Percentiles rank a stretch among this genome's conserved stretches.
Evolutionary conservation across 2,797 vertebrate genomes (phyloP).

Genomic region (Alauda arvensis): DNA sequence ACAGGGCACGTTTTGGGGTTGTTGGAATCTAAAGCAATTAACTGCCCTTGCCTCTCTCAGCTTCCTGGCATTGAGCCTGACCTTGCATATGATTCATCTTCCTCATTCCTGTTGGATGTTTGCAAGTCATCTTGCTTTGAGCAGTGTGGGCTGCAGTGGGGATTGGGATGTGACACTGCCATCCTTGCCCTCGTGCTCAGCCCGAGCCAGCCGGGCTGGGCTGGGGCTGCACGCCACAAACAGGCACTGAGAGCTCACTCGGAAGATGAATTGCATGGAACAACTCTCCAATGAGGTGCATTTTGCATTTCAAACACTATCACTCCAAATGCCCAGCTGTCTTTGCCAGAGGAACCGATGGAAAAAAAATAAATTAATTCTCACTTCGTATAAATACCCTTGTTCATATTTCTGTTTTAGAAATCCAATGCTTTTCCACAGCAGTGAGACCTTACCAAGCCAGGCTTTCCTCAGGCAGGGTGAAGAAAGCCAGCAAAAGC

Average conservation of each 20-base stretch:
- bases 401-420: not conserved
- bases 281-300: constrained; percentile 11
- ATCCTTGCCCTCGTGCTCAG: not conserved
- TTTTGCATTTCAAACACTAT: constrained; percentile 40
- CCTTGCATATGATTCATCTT: constrained; percentile 54
- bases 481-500: not conserved
- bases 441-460: not conserved
- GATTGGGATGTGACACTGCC: not conserved
- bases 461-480: not conserved
- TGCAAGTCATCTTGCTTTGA: constrained; percentile 55
- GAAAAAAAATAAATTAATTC: not conserved
- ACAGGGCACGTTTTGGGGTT: constrained; percentile 29
- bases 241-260: not conserved
- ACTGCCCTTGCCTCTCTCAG: constrained; percentile 5
- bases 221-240: not conserved
- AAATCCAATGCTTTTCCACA: not conserved
- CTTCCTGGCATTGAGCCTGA: constrained; percentile 36
- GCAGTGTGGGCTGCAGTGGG: constrained; percentile 13
- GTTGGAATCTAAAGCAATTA: constrained; percentile 56
- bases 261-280: not conserved
- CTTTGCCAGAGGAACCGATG: not conserved
- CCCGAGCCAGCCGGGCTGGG: not conserved
- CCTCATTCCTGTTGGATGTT: constrained; percentile 24
- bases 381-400: not conserved
- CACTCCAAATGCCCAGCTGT: constrained; percentile 31